Conservation (phyloP, 1,140 invertebrate genomes). For the Scaptomyza graminum region DNA sequence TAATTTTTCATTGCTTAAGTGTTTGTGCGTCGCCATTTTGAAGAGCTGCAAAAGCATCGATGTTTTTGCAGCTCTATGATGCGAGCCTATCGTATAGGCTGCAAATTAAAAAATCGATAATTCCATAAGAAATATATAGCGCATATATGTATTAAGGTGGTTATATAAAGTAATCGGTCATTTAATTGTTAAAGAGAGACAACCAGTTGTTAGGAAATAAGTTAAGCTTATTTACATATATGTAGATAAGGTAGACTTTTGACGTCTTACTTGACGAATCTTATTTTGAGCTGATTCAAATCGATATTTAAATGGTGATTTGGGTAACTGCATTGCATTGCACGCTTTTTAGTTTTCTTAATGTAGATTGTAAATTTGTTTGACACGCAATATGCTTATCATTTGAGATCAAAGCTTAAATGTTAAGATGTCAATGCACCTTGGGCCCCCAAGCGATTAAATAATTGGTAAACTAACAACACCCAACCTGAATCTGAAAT, state of each 20-base stretch:
- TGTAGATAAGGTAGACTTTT: no score
- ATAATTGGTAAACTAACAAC: slow-evolving; percentile 2
- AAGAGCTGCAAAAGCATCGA: no score
- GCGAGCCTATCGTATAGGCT: neutral
- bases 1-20: slow-evolving; percentile 7
- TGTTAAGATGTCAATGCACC: neutral
- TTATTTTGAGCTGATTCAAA: neutral
- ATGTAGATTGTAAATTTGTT: neutral
- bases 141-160: no score
- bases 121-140: slow-evolving; percentile 1
- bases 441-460: neutral
- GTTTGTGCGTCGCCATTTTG: slow-evolving; percentile 56
- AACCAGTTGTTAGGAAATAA: no score
- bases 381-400: slow-evolving; percentile 12
- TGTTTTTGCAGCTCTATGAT: slow-evolving; percentile 13
- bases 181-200: no score
- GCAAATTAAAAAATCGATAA: slow-evolving; percentile 1
- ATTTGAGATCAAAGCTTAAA: neutral
- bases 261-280: no score
- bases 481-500: neutral
- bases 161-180: no score
- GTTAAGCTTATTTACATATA: no score
- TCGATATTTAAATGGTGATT: slow-evolving; percentile 10
- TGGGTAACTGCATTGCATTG: no score
- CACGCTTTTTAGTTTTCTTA: neutral